Base-by-base conservation (phyloP, 2,797 vertebrate genomes). In the Oryzias dopingdopingensis region DNA sequence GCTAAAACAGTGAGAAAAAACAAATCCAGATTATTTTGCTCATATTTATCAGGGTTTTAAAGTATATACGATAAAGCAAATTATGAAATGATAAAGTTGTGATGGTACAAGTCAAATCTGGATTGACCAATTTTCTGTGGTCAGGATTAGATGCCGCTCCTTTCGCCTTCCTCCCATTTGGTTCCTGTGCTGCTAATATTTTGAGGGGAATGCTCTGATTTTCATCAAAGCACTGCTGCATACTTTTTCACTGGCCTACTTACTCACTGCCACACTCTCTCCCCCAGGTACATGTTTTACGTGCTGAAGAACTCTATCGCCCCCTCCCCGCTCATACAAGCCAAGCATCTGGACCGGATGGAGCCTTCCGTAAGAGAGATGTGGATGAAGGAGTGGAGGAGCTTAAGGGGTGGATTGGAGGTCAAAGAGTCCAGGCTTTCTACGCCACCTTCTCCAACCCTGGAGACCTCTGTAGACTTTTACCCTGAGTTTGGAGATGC, bases 231-330 rank as follows among this genome's bases (percentile, higher is more conserved):
- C 65, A 58, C 60, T 42, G 58, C 60, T 42, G 80, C 80, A 87
- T 89, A 83, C 32, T 91, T 90, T 87, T 86, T 85, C 86, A 57
- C 80, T 90, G 88, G 83, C 90, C 89, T 91, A 90, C 85, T 91
- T 90, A 88, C 72, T 83, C 78, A 86, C 77, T 73, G 75, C 70
- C 77, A 72, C 74, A 29, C 77, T 85, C 80, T 84, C 75, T 87
- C 85, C 86, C 67, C 71, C 89, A 98, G 96, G 90, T 96, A 92
- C 83, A 83, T 91, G 51, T 75, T 95, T 74, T 90, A 91, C 56
- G 89, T 90, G 80, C 72, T 97, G 15, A 91, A 59, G 88, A 96
- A 95, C 69, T 94, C 93, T 5, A 84, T 92, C 14, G 78, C 80
- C 65, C 77, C 85, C 65, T 90, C 93, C 65, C 86, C 87, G 23